phyloP scores from a whole-genome alignment of 2,888 invertebrate genomes.

The Phoenoteleia sp. region DNA sequence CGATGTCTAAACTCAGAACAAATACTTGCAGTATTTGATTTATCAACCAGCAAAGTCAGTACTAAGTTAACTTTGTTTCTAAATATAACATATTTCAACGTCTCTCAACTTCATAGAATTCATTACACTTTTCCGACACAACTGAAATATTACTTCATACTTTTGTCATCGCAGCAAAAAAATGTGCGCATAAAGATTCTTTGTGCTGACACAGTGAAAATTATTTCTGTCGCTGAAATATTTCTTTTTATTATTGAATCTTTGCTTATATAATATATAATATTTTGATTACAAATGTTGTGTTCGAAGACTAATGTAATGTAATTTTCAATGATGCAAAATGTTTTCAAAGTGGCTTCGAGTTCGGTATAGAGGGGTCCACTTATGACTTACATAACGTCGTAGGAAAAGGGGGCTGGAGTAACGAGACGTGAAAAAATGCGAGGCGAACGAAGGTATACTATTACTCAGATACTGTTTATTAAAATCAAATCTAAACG shows the following conservation, averaged over 20 bases:
- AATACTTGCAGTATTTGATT: background rate
- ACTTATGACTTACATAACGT: constrained; percentile 27
- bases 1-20: no score
- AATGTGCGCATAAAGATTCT: background rate
- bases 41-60: background rate
- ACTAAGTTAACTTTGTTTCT: background rate
- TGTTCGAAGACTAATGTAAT: no score
- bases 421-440: constrained; percentile 34
- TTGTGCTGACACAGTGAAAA: background rate
- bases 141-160: background rate
- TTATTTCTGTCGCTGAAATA: background rate
- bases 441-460: background rate
- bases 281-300: no score
- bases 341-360: background rate
- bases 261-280: no score
- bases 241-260: no score
- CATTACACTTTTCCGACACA: background rate
- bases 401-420: constrained; percentile 28
- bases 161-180: background rate
- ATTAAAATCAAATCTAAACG: constrained; percentile 3
- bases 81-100: background rate
- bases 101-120: background rate
- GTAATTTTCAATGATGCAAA: background rate
- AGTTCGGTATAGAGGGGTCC: constrained; percentile 20
- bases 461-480: background rate